A percentile compares a stretch with the other conserved stretches of the same genome.
Conservation (phyloP, 23 tunicate genomes). For the Trididemnum nubilum region DNA sequence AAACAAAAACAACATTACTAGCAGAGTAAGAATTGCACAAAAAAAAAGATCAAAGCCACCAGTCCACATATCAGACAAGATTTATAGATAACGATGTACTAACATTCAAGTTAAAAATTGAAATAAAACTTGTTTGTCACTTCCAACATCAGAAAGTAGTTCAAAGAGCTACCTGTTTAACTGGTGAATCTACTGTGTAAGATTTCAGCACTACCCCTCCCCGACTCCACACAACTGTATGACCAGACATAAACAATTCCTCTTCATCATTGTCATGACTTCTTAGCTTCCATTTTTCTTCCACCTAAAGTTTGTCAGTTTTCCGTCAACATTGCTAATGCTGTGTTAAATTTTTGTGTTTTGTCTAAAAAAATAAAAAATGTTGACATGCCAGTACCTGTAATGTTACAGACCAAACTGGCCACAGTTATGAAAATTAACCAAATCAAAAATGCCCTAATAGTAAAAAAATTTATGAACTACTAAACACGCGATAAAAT, state of each 20-base stretch:
- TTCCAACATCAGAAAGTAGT: too few species aligned
- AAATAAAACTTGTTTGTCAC: too few species aligned
- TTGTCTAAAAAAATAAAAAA: background rate
- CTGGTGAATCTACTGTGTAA: conserved; percentile 70
- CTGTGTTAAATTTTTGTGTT: background rate
- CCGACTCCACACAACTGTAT: conserved; percentile 89
- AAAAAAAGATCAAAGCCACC: too few species aligned
- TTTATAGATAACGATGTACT: too few species aligned
- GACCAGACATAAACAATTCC: conserved; percentile 69
- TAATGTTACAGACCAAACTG: background rate
- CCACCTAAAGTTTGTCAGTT: conserved; percentile 27
- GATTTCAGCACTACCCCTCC: conserved; percentile 64
- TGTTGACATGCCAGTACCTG: background rate
- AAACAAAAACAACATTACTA: too few species aligned
- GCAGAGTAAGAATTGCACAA: too few species aligned
- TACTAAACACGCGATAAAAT: too few species aligned
- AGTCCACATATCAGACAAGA: too few species aligned
- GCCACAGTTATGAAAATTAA: background rate
- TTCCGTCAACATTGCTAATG: background rate
- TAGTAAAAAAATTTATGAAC: too few species aligned
- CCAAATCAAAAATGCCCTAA: too few species aligned
- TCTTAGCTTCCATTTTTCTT: conserved; percentile 63
- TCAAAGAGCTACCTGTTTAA: conserved; percentile 83
- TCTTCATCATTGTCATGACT: conserved; percentile 49
- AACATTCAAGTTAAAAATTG: too few species aligned